Evolutionary conservation across 2,797 vertebrate species (phyloP).

Genomic region (Onychomys torridus): DNA sequence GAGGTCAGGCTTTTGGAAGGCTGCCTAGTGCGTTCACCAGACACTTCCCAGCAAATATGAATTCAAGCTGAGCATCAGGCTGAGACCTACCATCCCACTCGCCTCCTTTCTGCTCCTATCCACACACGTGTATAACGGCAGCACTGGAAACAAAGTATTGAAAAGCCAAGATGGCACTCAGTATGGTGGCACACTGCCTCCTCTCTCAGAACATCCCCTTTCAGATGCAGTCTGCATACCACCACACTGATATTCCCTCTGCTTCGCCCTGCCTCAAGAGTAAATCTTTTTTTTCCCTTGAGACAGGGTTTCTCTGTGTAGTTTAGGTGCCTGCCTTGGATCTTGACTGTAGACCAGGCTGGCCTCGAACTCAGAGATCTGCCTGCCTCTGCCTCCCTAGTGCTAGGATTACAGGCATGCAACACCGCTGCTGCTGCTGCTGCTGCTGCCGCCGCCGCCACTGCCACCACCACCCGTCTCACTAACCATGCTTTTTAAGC

Average conservation of each 20-base stretch:
- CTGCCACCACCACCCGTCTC: no score
- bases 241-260: background rate
- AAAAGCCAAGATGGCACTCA: background rate
- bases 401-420: no score
- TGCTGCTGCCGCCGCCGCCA: fast-evolving
- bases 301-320: no score
- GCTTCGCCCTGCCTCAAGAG: background rate
- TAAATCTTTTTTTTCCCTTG: background rate
- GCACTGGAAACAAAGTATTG: slow-evolving; percentile 34
- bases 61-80: slow-evolving; percentile 7
- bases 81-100: background rate
- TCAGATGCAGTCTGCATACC: background rate
- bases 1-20: slow-evolving; percentile 55
- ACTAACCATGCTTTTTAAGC: background rate
- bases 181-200: background rate
- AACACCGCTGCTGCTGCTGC: no score
- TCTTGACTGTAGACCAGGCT: no score
- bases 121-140: background rate
- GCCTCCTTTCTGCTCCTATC: no score
- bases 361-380: no score
- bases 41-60: background rate
- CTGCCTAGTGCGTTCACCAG: background rate
- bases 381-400: no score
- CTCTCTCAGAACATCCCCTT: slow-evolving; percentile 1
- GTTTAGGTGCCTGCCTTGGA: no score